Evolutionary conservation across 2,888 invertebrate species (phyloP).

Genomic region (Sclerodermus sp.): DNA sequence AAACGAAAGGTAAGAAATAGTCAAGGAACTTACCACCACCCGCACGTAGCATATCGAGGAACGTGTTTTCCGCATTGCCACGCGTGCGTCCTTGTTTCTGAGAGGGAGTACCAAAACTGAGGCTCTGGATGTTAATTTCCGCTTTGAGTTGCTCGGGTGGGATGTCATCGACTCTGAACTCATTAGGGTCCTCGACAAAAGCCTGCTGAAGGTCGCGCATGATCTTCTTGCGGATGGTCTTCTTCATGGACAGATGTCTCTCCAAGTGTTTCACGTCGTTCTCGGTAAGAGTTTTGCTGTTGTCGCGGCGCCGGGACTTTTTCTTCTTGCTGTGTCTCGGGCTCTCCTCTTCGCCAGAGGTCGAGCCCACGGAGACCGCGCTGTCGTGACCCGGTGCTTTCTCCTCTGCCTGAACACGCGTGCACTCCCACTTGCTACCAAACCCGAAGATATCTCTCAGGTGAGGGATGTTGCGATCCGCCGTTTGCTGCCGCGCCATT

Average conservation of each 20-base stretch:
- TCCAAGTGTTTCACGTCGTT: slow-evolving; percentile 76
- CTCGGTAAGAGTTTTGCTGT: slow-evolving; percentile 68
- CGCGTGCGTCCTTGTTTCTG: slow-evolving; percentile 59
- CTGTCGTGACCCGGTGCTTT: slow-evolving; percentile 55
- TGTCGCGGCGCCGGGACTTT: slow-evolving; percentile 67
- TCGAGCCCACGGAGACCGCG: slow-evolving; percentile 55
- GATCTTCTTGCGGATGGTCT: slow-evolving; percentile 82
- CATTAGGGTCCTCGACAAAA: slow-evolving; percentile 72
- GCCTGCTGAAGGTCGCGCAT: slow-evolving; percentile 81
- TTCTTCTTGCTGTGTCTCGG: slow-evolving; percentile 64
- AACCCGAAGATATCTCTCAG: slow-evolving; percentile 74
- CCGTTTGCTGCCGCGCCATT: slow-evolving; percentile 60
- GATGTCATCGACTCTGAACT: slow-evolving; percentile 71
- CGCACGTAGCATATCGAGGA: slow-evolving; percentile 70
- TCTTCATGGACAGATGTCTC: slow-evolving; percentile 83
- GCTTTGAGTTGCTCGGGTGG: slow-evolving; percentile 70
- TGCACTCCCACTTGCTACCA: slow-evolving; percentile 58
- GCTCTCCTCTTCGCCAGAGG: slow-evolving; percentile 54
- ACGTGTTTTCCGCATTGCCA: slow-evolving; percentile 63
- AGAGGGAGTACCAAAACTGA: slow-evolving; percentile 63
- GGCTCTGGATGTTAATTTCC: slow-evolving; percentile 68
- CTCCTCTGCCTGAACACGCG: slow-evolving; percentile 45
- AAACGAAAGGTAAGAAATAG: too few relatives aligned
- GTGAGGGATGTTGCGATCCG: slow-evolving; percentile 76
- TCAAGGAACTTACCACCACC: slow-evolving; percentile 51